Base-by-base conservation (phyloP, 2,113 vertebrate species). In the Platichthys stellatus region DNA sequence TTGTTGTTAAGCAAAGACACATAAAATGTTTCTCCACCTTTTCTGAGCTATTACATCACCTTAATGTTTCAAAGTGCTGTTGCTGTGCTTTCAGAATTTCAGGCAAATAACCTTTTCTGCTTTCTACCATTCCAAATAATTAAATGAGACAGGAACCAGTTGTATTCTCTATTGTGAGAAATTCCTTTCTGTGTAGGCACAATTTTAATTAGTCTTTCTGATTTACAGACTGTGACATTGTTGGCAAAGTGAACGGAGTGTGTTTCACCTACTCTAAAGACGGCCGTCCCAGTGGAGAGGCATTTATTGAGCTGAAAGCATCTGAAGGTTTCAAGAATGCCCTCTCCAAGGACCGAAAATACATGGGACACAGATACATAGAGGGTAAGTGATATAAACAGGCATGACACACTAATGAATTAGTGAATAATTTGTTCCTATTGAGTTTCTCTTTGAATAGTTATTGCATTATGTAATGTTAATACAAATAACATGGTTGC, bases 281-380 rank as follows among this genome's bases (percentile, higher is more conserved):
- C 82, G 95, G 95, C 24, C 92, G 94, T 62, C 94, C 95, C 24
- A 96, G 94, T 69, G 95, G 95, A 58, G 95, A 96, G 82, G 95
- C 95, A 5, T 96, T 95, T 82, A 92, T 96, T 54, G 93, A 96
- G 64, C 83, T 96, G 66, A 94, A 93, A 82, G 94, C 93, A 0
- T 82, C 93, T 0, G 95, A 95, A 3, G 95, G 95, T 85, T 95
- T 95, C 78, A 95, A 94, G 85, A 95, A 91, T 69, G 94, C 95
- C 18, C 91, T 96, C 3, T 75, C 93, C 9, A 96, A 95, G 86
- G 95, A 96, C 80, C 94, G 95, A 43, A 96, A 96, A 92, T 95
- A 96, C 76, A 95, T 96, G 95, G 95, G 95, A 23, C 95, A 96
- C 76, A 89, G 95, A 84, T 96, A 96, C 69, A 94, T 96, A 66